Percentiles rank a stretch among this genome's conserved stretches.
Conservation (phyloP, 2,888 invertebrate species). For the Parthenolecanium corni region DNA sequence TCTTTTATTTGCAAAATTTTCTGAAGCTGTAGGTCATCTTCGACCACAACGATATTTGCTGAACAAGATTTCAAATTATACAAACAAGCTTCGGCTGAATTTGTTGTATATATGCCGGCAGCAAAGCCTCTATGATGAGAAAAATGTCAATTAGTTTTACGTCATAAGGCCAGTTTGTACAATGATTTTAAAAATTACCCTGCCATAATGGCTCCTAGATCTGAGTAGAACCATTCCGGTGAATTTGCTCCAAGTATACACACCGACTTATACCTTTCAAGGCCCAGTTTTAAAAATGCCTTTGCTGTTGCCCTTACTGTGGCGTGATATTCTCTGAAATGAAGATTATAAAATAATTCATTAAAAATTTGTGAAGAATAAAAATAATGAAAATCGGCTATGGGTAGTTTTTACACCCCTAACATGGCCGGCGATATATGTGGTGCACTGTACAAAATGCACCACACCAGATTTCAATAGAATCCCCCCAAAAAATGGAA, state of each 20-base stretch:
- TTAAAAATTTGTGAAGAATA: neutral
- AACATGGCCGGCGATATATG: too few relatives aligned
- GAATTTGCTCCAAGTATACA: conserved; percentile 87
- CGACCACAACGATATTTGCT: conserved; percentile 76
- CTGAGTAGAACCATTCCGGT: conserved; percentile 78
- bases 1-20: conserved; percentile 62
- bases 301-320: conserved; percentile 66
- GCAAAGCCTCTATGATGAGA: conserved; percentile 57
- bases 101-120: conserved; percentile 83
- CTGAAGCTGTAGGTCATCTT: conserved; percentile 73
- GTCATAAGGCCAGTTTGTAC: too few relatives aligned
- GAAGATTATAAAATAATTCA: neutral
- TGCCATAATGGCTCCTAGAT: conserved; percentile 77
- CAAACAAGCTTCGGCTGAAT: conserved; percentile 72
- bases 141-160: neutral
- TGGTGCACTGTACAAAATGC: too few relatives aligned
- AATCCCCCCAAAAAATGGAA: too few relatives aligned
- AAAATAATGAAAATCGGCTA: too few relatives aligned
- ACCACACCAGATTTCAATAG: too few relatives aligned
- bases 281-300: conserved; percentile 71
- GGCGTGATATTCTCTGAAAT: conserved; percentile 59
- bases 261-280: conserved; percentile 67
- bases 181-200: conserved; percentile 58
- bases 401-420: neutral
- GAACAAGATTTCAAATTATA: conserved; percentile 61